Percentiles rank a stretch among this genome's conserved stretches.
Evolutionary conservation across 2,113 vertebrate genomes (phyloP).

Genomic region (Carassius auratus): DNA sequence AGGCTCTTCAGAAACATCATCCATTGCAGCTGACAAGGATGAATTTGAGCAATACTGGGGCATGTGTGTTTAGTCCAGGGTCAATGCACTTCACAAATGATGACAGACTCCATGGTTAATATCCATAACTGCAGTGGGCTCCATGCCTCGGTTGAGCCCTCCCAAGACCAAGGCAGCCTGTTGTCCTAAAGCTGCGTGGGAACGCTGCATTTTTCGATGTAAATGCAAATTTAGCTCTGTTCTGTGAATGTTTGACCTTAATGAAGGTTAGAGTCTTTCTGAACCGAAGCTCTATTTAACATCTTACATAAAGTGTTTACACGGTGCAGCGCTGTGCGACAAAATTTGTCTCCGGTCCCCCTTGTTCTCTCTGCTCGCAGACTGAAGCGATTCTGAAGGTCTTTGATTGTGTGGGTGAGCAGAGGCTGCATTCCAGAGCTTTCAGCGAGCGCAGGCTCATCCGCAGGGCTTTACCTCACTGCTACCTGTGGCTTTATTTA

Average conservation of each 20-base stretch:
- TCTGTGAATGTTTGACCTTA: slow-evolving; percentile 8
- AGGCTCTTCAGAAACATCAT: slow-evolving; percentile 36
- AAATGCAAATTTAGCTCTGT: not conserved
- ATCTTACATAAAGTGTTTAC: slow-evolving; percentile 17
- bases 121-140: slow-evolving; percentile 14
- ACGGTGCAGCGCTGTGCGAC: not conserved
- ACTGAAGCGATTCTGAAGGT: slow-evolving; percentile 13
- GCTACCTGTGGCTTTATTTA: slow-evolving; percentile 48
- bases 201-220: not conserved
- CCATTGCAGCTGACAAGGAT: slow-evolving; percentile 40
- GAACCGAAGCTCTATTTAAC: slow-evolving; percentile 3
- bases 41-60: slow-evolving; percentile 39
- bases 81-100: slow-evolving; percentile 39
- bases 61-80: slow-evolving; percentile 42
- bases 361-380: slow-evolving; percentile 13
- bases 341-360: not conserved
- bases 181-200: not conserved
- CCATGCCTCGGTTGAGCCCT: not conserved
- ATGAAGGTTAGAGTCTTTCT: not conserved
- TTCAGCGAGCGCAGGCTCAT: slow-evolving; percentile 24
- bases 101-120: slow-evolving; percentile 28
- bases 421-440: slow-evolving; percentile 19
- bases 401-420: slow-evolving; percentile 28
- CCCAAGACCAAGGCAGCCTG: not conserved
- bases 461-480: slow-evolving; percentile 36